Base-by-base conservation (phyloP, 2,888 invertebrate species). In the Agrypnus murinus region DNA sequence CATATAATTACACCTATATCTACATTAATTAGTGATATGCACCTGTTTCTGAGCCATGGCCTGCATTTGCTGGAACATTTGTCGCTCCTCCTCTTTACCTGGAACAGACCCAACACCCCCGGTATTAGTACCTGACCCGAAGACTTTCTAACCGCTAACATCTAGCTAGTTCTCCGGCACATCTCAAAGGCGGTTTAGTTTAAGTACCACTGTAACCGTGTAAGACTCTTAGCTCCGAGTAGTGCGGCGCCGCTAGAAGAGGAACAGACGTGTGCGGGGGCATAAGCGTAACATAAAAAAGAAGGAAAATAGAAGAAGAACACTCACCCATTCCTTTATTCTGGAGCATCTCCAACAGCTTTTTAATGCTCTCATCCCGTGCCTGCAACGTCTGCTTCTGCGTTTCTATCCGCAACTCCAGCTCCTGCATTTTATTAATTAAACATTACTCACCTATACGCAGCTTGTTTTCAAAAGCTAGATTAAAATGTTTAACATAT, bases 321-420 rank as follows among this genome's bases (percentile, higher is more conserved):
- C 81, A 88, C 95, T 91, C 89, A 96, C 96, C 96, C 91, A 96
- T 94, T 86, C 97, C 97, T 88, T 97, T 97, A 85, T 95, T 96
- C 87, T 98, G 98, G 71, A 99, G 90, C 97, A 99, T 98, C 89
- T 99, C 98, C 83, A 99, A 90, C 81, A 99, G 90, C 87, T 98
- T 98, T 89, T 98, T 98, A 85, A 99, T 98, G 87, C 97, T 98
- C 84, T 98, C 98, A 87, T 99, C 98, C 80, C 98, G 90, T 55
- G 98, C 97, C 84, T 95, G 94, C 77, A 99, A 89, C 50, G 98
- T 99, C 88, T 98, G 98, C 87, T 98, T 98, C 87, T 99, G 98
- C 34, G 98, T 97, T 86, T 98, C 98, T 83, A 98, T 96, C 81
- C 98, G 92, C 82, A 98, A 89, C 87, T 98, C 98, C 87, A 98